phyloP scores from a whole-genome alignment of 2,113 vertebrate genomes.

The Chloropsis hardwickii region DNA sequence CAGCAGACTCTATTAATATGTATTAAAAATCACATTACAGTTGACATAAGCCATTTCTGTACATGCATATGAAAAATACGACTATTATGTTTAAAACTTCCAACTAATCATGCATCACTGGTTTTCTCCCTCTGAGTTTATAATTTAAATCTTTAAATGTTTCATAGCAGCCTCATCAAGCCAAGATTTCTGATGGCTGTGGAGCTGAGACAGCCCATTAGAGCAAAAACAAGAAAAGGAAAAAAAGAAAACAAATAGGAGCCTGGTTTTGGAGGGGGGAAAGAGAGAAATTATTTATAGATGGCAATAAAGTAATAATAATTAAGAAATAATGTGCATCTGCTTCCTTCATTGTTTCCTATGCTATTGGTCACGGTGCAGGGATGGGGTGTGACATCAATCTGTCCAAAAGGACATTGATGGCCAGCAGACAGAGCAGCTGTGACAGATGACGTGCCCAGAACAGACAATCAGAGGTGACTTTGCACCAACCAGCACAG shows the following conservation, averaged over 20 bases:
- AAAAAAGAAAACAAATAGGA: background rate
- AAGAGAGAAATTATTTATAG: background rate
- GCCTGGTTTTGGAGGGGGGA: background rate
- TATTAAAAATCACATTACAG: slow-evolving; percentile 24
- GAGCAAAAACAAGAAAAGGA: background rate
- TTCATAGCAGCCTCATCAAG: background rate
- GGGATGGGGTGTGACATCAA: background rate
- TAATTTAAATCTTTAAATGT: slow-evolving; percentile 26
- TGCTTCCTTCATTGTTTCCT: background rate
- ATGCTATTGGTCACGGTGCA: background rate
- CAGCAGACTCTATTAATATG: background rate
- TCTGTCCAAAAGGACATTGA: background rate
- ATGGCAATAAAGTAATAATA: background rate
- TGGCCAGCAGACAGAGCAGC: background rate
- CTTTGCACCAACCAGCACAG: fast-evolving
- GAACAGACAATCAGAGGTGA: background rate
- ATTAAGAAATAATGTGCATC: background rate
- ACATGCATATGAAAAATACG: background rate
- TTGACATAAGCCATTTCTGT: background rate
- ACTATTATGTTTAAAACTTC: slow-evolving; percentile 27
- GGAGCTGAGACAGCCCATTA: background rate
- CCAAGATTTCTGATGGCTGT: background rate
- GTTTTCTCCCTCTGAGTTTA: background rate
- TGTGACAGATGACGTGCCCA: background rate
- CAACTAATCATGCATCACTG: background rate